Evolutionary conservation across 2,113 vertebrate genomes (phyloP), one percentile per base, ranked within the genome.

Genomic region (Oryzias woworae): DNA sequence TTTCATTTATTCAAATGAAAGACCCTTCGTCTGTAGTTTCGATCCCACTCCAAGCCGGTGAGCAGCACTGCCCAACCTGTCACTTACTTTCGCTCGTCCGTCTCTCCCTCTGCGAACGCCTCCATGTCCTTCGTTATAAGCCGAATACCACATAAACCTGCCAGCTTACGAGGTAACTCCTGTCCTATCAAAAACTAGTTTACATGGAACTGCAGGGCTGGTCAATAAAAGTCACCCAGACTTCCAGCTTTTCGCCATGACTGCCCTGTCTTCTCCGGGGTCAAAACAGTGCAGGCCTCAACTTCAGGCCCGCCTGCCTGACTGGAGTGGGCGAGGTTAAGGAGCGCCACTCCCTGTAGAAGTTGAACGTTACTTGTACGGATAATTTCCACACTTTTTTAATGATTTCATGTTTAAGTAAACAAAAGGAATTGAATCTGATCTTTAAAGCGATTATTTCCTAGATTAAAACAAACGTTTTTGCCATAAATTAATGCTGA

Each of bases 51-150:
- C 36, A 7, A 16, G 5, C 59, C 56, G 36, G 66, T 12, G 12
- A 12, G 1, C 13, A 18, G 24, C 28, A 42, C 16, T 18, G 17
- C 58, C 3, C 36, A 7, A 52, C n/a, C 20, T 64, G 66, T 72
- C 72, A 81, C 85, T 80, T 65, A 91, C 90, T 88, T 86, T 80
- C 73, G 88, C 54, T 91, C 90, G 53, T 85, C 84, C 20, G 81
- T 78, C 56, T 92, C 87, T 63, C 48, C 75, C 60, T 90, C 89
- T n/a, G 72, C 58, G 24, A 64, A 60, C 2, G 71, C 66, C 73
- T 92, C 91, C 89, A 90, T 91, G 67, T 85, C 75, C 53, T 72
- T 60, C 45, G 63, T 55, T 17, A 62, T 68, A 74, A 82, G 61
- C 46, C 43, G 66, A 24, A 53, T 6, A 7, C 61, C 52, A 54